Base-by-base conservation (phyloP, 2,113 vertebrate genomes). In the Syngnathus typhle region DNA sequence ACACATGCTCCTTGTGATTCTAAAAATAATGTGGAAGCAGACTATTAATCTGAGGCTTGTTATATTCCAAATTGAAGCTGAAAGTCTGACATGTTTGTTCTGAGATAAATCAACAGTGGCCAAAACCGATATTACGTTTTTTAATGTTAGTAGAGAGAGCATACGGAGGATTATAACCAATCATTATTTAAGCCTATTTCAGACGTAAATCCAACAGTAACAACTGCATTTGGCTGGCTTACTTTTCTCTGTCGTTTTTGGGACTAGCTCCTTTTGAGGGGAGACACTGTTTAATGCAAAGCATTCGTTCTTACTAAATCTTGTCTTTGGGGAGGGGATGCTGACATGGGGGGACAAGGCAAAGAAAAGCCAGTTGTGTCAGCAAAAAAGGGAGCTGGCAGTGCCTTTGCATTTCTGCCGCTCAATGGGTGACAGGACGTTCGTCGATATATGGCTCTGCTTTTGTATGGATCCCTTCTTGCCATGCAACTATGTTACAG, bases 171-270 rank as follows among this genome's bases (percentile, higher is more conserved):
- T 94, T 93, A 92, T 89, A 90, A 90, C 80, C 86, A 90, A 87
- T 92, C 82, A 87, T 83, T 82, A 88, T 87, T 87, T 91, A 91
- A 93, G 87, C 88, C 86, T 91, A 87, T 91, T 93, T 90, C 81
- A 79, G 83, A 46, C 82, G 65, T 73, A 92, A 91, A 93, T 91
- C 88, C 86, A 83, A 73, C 80, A 88, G 85, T 69, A 72, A 80
- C 89, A 88, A 92, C 89, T 91, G 88, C 27, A 58, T 89, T 91
- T 87, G 82, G 76, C 88, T 72, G 84, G 77, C 81, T 88, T 88
- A 87, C 82, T 73, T 76, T 62, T 82, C 78, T 70, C 70, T 47
- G 27, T 32, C 12, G 21, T 2, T 63, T 49, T 55, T 74, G 27
- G 68, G 61, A 81, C 74, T 60, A 69, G 62, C 51, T 69, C 38